These are phyloP conservation scores for Ceratoteleas bidentatus DNA, from an alignment of 1,140 invertebrate species.

Conservation along the genomic window DNA sequence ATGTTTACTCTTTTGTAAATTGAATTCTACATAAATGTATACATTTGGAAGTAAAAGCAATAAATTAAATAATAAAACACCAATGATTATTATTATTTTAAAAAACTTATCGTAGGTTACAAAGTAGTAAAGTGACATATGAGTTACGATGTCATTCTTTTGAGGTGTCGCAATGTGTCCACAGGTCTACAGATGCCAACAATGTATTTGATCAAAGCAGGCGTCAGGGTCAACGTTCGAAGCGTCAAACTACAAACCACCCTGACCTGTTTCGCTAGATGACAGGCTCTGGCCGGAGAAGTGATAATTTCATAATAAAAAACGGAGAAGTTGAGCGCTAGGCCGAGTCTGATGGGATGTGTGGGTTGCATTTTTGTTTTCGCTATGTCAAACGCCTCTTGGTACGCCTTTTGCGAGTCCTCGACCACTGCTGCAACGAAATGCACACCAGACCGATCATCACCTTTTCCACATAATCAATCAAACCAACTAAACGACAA, in stretches of 20 bases:
- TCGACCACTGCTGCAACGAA: slow-evolving; percentile 94
- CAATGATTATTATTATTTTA: too few species aligned
- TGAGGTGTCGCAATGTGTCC: too few species aligned
- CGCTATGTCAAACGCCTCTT: slow-evolving; percentile 99
- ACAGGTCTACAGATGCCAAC: neutral
- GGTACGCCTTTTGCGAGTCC: slow-evolving; percentile 99
- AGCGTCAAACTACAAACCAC: slow-evolving; percentile 52
- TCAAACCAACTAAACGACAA: neutral
- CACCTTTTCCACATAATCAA: neutral
- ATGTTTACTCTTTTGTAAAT: too few species aligned
- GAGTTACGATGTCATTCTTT: too few species aligned
- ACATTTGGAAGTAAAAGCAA: too few species aligned
- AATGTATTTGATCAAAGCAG: neutral
- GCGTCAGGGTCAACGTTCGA: slow-evolving; percentile 14
- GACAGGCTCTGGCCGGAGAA: slow-evolving; percentile 97
- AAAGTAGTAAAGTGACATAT: too few species aligned
- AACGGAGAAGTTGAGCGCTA: slow-evolving; percentile 99
- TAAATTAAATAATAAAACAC: too few species aligned
- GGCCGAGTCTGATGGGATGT: slow-evolving; percentile 97
- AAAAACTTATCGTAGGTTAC: too few species aligned
- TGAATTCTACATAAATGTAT: too few species aligned
- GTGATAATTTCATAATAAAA: slow-evolving; percentile 99
- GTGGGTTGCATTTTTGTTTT: slow-evolving; percentile 99
- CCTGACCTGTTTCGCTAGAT: slow-evolving; percentile 97
- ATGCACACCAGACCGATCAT: slow-evolving; percentile 69